Evolutionary conservation across 2,797 vertebrate genomes (phyloP).

Genomic region (Clarias laeviceps): DNA sequence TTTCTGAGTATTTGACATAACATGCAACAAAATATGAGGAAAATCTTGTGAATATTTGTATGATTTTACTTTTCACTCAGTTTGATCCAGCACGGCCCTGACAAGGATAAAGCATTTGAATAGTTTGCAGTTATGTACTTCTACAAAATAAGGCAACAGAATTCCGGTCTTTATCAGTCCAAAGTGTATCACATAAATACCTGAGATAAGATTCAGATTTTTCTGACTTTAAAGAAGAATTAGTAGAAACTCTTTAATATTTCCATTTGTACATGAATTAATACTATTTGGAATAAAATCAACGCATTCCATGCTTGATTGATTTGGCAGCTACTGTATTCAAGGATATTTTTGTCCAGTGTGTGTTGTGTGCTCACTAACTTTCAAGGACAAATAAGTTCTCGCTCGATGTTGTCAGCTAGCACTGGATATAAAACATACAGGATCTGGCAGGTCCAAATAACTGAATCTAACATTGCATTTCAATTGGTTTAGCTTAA

Average conservation of each 20-base stretch:
- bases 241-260: background rate
- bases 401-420: background rate
- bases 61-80: background rate
- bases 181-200: background rate
- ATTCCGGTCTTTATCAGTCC: background rate
- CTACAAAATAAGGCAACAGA: background rate
- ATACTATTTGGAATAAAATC: background rate
- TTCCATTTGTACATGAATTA: background rate
- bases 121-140: background rate
- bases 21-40: background rate
- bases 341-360: background rate
- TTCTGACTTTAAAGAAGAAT: background rate
- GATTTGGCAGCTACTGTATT: background rate
- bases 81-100: background rate
- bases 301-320: background rate
- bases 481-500: background rate
- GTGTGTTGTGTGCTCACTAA: background rate
- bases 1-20: background rate
- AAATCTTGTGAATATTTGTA: background rate
- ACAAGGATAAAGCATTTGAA: background rate
- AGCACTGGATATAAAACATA: background rate
- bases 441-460: background rate
- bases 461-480: background rate
- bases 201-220: background rate
- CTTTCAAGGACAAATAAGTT: background rate